A percentile compares a stretch with the other conserved stretches of the same genome.
Conservation (phyloP, 2,797 vertebrate species). For the Austrolebias charrua region DNA sequence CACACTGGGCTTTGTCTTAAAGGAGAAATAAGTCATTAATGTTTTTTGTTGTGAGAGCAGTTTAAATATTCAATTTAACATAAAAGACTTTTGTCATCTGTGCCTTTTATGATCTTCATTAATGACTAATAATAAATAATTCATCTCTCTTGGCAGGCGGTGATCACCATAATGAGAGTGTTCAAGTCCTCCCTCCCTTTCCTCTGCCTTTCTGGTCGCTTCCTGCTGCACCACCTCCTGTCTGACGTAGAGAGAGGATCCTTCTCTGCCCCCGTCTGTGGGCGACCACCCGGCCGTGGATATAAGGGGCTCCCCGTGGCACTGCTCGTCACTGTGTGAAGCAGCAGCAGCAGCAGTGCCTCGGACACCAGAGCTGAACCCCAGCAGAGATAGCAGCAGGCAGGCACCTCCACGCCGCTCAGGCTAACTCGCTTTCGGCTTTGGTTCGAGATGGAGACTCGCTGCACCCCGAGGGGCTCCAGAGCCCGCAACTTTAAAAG, state of each 20-base stretch:
- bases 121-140: not conserved
- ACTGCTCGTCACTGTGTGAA: slow-evolving; percentile 61
- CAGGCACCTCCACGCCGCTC: slow-evolving; percentile 71
- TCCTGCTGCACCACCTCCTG: slow-evolving; percentile 61
- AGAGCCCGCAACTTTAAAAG: slow-evolving; percentile 73
- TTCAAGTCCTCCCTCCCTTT: slow-evolving; percentile 17
- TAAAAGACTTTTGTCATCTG: not conserved
- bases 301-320: slow-evolving; percentile 69
- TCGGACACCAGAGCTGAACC: slow-evolving; percentile 75
- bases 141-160: not conserved
- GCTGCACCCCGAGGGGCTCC: slow-evolving; percentile 55
- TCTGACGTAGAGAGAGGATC: slow-evolving; percentile 71
- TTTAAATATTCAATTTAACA: not conserved
- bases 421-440: slow-evolving; percentile 86
- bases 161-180: slow-evolving; percentile 8
- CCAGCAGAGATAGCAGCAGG: slow-evolving; percentile 83
- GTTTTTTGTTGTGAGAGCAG: not conserved
- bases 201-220: slow-evolving; percentile 68
- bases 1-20: slow-evolving; percentile 12
- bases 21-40: not conserved
- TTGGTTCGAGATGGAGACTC: slow-evolving; percentile 81
- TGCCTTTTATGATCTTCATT: slow-evolving; percentile 5
- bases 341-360: slow-evolving; percentile 70
- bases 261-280: slow-evolving; percentile 69
- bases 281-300: slow-evolving; percentile 41